A percentile compares a stretch with the other conserved stretches of the same genome.
Conservation (phyloP, 2,888 invertebrate genomes). For the Hirtodrosophila trivittata region DNA sequence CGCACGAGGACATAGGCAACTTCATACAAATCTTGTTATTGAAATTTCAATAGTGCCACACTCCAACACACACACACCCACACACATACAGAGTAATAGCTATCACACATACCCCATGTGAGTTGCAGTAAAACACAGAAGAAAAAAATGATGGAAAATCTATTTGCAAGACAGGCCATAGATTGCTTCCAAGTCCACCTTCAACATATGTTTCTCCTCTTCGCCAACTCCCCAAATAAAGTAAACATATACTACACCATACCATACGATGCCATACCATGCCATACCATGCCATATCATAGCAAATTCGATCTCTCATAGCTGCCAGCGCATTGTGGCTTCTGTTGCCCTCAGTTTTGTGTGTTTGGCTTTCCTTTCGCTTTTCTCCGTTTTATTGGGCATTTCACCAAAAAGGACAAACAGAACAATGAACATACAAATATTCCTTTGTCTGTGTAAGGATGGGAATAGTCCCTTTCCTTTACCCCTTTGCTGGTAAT, state of each 20-base stretch:
- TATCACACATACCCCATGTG: constrained; percentile 28
- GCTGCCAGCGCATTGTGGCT: constrained; percentile 16
- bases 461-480: constrained; percentile 16
- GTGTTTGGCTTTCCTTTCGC: background rate
- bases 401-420: background rate
- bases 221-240: no score
- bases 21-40: constrained; percentile 78
- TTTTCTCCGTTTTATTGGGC: background rate
- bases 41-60: constrained; percentile 62
- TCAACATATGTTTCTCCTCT: constrained; percentile 62
- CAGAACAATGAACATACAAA: no score
- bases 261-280: background rate
- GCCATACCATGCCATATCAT: background rate
- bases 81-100: constrained; percentile 13
- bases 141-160: constrained; percentile 64
- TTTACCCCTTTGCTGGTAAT: constrained; percentile 12
- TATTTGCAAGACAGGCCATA: constrained; percentile 57
- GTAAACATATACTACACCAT: no score
- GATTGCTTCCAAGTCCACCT: constrained; percentile 29
- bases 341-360: background rate
- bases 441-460: constrained; percentile 42
- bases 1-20: constrained; percentile 65
- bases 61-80: constrained; percentile 23
- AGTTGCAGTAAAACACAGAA: constrained; percentile 17
- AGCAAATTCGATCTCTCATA: constrained; percentile 52